Evolutionary conservation across 2,113 vertebrate genomes (phyloP), one percentile per base, ranked within the genome.

Genomic region (Rallus limicola): DNA sequence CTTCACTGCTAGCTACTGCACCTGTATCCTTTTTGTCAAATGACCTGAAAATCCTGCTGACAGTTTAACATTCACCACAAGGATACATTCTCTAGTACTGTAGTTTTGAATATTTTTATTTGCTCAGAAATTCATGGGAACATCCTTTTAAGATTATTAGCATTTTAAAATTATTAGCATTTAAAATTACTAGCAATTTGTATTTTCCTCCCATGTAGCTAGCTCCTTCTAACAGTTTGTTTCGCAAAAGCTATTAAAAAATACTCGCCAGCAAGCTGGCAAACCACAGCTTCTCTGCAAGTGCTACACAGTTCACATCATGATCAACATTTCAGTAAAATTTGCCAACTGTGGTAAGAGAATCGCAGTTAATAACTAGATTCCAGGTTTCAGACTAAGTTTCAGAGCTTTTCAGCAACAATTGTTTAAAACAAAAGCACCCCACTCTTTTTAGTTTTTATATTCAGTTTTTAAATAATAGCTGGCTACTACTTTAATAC

Each of bases 31-130:
- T 98, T 98, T 98, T 98, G 98, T 99, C 99, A 99, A 99, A 99
- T 99, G 98, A 99, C 99, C 99, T 99, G 99, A 99, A 98, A 99
- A 99, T 99, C 98, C 98, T 98, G 99, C 99, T 99, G 99, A 99
- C 99, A 98, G 98, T 98, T 98, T 98, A 98, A 99, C 98, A 99
- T 98, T 98, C 98, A 97, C 97, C 93, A 98, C 98, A 98, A 98
- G 98, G 98, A 98, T 98, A 98, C 52, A 69, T 72, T 92, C 86
- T 74, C 84, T 82, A 87, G 63, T 81, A 97, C 94, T 71, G 92
- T 60, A 96, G 95, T 97, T 98, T 97, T 97, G 95, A 97, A 94
- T 98, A 97, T 93, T 98, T 98, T 97, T 98, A 98, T 98, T 98
- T 98, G 95, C 88, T 87, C 68, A 91, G 91, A 97, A 97, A 96